Percentiles rank a stretch among this genome's conserved stretches.
Evolutionary conservation across 1,140 invertebrate species (phyloP).

Genomic region (Cydia fagiglandana): DNA sequence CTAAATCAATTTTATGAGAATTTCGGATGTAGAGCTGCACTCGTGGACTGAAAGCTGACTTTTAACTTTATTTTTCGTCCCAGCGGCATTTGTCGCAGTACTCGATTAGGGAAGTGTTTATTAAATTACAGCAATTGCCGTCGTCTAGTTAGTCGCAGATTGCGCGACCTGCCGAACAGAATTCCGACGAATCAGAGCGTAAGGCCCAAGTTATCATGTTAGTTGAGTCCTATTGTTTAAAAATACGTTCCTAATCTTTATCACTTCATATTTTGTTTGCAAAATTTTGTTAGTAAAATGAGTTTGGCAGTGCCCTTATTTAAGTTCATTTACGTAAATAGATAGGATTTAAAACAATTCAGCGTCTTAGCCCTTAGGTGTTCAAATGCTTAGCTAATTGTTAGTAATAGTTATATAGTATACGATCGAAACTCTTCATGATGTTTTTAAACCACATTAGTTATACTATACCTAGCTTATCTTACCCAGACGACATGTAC

Average conservation of each 20-base stretch:
- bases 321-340: background rate
- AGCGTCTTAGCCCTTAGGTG: too few species aligned
- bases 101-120: slow-evolving; percentile 72
- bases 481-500: too few species aligned
- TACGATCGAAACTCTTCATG: too few species aligned
- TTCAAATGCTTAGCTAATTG: too few species aligned
- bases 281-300: too few species aligned
- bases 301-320: background rate
- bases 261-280: background rate
- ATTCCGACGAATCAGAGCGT: slow-evolving; percentile 49
- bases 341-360: too few species aligned
- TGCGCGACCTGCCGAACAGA: slow-evolving; percentile 55
- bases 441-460: too few species aligned
- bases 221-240: background rate
- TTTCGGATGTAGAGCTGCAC: slow-evolving; percentile 8
- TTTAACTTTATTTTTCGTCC: slow-evolving; percentile 53
- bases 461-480: too few species aligned
- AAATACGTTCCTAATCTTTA: background rate
- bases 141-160: slow-evolving; percentile 63
- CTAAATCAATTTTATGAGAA: slow-evolving; percentile 25
- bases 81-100: slow-evolving; percentile 53
- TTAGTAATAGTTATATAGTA: too few species aligned
- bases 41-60: slow-evolving; percentile 34
- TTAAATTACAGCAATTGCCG: slow-evolving; percentile 70
- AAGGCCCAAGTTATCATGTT: slow-evolving; percentile 31